phyloP scores from a whole-genome alignment of 2,797 vertebrate genomes.

The Rhinogobio ventralis region DNA sequence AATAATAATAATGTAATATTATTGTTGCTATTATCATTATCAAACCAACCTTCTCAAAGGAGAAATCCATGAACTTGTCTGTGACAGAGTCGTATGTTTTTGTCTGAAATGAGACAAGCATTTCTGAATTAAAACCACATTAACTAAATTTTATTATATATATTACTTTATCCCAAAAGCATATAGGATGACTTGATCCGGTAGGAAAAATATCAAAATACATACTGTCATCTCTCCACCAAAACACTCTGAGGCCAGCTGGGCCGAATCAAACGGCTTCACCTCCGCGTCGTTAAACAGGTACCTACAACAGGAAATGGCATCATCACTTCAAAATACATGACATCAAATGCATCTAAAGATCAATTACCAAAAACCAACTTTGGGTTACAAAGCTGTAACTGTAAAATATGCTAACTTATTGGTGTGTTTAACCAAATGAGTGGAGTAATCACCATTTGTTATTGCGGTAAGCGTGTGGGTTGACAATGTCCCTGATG shows the following conservation, averaged over 20 bases:
- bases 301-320: slow-evolving; percentile 81
- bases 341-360: background rate
- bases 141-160: background rate
- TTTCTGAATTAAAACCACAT: background rate
- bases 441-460: slow-evolving; percentile 90
- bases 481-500: slow-evolving; percentile 96
- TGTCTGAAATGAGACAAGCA: slow-evolving; percentile 80
- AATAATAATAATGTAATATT: background rate
- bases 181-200: background rate
- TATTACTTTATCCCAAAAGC: background rate
- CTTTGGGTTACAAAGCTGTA: background rate
- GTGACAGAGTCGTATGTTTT: slow-evolving; percentile 99
- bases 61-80: slow-evolving; percentile 99
- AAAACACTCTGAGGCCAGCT: slow-evolving; percentile 97
- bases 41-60: slow-evolving; percentile 94
- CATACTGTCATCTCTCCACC: slow-evolving; percentile 98
- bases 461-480: slow-evolving; percentile 96
- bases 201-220: background rate
- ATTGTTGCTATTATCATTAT: background rate
- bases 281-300: slow-evolving; percentile 99
- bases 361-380: background rate
- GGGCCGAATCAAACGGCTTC: slow-evolving; percentile 97
- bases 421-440: too few species aligned
- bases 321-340: background rate
- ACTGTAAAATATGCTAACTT: background rate